Evolutionary conservation across 2,113 vertebrate species (phyloP).

Genomic region (Grammomys surdaster): DNA sequence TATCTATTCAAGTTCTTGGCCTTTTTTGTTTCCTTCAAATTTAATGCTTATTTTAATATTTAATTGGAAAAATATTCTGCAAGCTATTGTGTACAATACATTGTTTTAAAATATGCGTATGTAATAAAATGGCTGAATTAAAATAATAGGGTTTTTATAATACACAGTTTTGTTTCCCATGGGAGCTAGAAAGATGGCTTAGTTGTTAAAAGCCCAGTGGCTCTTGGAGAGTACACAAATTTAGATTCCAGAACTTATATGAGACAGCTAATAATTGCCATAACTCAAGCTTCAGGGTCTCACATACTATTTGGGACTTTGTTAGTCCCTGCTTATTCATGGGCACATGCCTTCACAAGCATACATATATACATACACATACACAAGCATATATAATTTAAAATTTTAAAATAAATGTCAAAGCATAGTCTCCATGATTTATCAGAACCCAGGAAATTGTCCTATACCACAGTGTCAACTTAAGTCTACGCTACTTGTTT

Average conservation of each 20-base stretch:
- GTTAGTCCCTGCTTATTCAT: neutral
- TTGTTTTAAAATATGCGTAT: neutral
- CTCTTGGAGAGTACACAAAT: neutral
- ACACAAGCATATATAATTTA: neutral
- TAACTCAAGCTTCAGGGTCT: neutral
- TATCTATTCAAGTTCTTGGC: neutral
- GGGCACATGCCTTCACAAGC: neutral
- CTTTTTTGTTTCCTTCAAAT: neutral
- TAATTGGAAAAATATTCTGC: neutral
- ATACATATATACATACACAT: neutral
- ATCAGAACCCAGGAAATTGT: neutral
- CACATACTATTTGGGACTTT: neutral
- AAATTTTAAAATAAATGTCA: neutral
- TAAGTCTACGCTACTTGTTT: neutral
- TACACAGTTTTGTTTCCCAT: neutral
- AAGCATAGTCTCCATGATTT: neutral
- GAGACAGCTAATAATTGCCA: neutral
- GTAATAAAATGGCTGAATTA: neutral
- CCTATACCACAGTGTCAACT: too few species aligned
- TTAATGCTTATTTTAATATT: neutral
- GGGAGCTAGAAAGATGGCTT: neutral
- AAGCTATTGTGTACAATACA: neutral
- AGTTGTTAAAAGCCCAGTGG: neutral
- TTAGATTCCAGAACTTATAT: neutral
- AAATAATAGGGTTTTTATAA: neutral